Conservation (phyloP, 2,113 vertebrate species). For the Neomonachus schauinslandi region DNA sequence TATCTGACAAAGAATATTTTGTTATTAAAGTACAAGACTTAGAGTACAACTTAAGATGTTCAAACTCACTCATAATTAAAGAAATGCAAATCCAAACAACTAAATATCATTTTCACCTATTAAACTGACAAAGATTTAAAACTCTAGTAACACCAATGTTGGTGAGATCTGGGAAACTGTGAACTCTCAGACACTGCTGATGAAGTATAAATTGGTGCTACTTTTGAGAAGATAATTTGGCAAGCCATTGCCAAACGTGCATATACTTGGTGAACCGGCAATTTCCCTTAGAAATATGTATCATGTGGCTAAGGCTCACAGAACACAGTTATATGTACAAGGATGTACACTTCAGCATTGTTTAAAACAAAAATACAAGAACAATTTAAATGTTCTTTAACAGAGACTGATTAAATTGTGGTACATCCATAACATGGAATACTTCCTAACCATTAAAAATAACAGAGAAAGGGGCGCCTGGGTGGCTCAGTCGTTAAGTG, state of each 20-base stretch:
- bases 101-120: neutral
- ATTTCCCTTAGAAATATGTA: neutral
- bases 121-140: neutral
- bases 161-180: neutral
- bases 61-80: conserved; percentile 5
- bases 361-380: neutral
- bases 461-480: neutral
- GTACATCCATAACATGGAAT: neutral
- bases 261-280: neutral
- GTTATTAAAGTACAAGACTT: neutral
- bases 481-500: no score
- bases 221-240: conserved; percentile 11
- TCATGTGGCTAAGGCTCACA: neutral
- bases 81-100: conserved; percentile 16
- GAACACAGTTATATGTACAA: neutral
- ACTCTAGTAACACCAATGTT: neutral
- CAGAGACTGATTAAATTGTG: neutral
- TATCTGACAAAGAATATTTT: neutral
- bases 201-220: neutral
- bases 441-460: neutral
- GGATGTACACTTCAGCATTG: neutral
- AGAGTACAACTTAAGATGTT: neutral
- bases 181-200: neutral
- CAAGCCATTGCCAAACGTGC: neutral
- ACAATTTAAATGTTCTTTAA: neutral